Evolutionary conservation across 2,797 vertebrate species (phyloP).

Genomic region (Rhyacichthys aspro): DNA sequence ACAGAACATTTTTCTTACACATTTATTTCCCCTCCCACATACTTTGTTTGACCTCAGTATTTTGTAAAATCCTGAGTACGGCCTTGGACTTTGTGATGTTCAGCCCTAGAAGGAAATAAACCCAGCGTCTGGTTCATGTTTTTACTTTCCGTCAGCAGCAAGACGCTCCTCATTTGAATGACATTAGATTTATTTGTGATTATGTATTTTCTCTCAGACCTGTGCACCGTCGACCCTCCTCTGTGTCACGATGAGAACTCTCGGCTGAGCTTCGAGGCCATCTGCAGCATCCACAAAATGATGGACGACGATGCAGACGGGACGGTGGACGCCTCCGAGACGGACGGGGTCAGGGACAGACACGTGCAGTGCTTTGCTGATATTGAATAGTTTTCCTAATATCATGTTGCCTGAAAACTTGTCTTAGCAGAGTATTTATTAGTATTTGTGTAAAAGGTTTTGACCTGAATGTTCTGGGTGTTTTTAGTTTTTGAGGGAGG

Average conservation of each 20-base stretch:
- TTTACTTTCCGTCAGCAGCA: constrained; percentile 1
- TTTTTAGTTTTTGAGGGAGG: constrained; percentile 89
- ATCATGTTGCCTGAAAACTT: no score
- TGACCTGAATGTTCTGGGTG: no score
- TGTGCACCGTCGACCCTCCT: constrained; percentile 85
- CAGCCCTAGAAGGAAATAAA: no score
- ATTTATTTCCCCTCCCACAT: no score
- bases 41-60: no score
- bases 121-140: not conserved
- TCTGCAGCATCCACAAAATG: constrained; percentile 90
- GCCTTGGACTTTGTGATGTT: no score
- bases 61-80: no score
- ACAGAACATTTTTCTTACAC: no score
- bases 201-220: constrained; percentile 59
- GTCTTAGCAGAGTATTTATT: no score
- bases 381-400: no score
- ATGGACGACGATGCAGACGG: constrained; percentile 97
- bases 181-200: not conserved
- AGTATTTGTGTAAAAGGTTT: no score
- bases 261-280: constrained; percentile 90
- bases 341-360: constrained; percentile 83
- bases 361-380: no score
- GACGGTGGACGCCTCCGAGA: constrained; percentile 90
- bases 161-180: not conserved
- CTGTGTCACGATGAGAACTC: constrained; percentile 87